Evolutionary conservation across 2,888 invertebrate genomes (phyloP).

Genomic region (Pandemis cinnamomeana): DNA sequence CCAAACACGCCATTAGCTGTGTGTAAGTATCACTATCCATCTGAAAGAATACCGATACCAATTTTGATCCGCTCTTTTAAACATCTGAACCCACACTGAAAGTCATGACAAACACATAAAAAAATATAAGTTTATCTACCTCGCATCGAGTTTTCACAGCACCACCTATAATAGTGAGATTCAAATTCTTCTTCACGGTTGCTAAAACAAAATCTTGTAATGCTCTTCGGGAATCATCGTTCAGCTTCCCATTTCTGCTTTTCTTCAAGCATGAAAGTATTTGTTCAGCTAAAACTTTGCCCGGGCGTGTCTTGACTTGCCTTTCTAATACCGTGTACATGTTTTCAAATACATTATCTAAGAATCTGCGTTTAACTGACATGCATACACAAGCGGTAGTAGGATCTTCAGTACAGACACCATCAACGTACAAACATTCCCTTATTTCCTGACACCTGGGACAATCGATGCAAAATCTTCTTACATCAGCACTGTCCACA

Average conservation of each 20-base stretch:
- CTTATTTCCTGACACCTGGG: slow-evolving; percentile 64
- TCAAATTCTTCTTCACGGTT: slow-evolving; percentile 71
- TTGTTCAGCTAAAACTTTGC: slow-evolving; percentile 66
- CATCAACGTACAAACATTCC: slow-evolving; percentile 59
- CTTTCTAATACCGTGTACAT: slow-evolving; percentile 73
- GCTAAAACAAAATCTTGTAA: slow-evolving; percentile 70
- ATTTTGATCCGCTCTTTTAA: neutral
- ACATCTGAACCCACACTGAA: no score
- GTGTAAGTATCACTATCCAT: slow-evolving; percentile 71
- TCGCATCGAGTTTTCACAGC: slow-evolving; percentile 80
- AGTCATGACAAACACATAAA: no score
- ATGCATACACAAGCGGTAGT: slow-evolving; percentile 68
- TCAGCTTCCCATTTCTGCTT: slow-evolving; percentile 74
- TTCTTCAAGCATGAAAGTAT: slow-evolving; percentile 62
- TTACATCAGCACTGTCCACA: slow-evolving; percentile 64
- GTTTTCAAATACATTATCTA: slow-evolving; percentile 77
- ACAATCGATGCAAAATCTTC: slow-evolving; percentile 70
- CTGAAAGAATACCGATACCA: slow-evolving; percentile 49
- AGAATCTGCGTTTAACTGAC: slow-evolving; percentile 66
- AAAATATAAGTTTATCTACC: slow-evolving; percentile 49
- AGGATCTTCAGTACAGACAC: slow-evolving; percentile 59
- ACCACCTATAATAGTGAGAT: slow-evolving; percentile 75
- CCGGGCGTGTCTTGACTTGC: slow-evolving; percentile 59
- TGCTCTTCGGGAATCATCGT: slow-evolving; percentile 57
- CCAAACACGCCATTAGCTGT: slow-evolving; percentile 72